A percentile compares a stretch with the other conserved stretches of the same genome.
Conservation (phyloP, 2,113 vertebrate species). For the Mormyrus iriodes region DNA sequence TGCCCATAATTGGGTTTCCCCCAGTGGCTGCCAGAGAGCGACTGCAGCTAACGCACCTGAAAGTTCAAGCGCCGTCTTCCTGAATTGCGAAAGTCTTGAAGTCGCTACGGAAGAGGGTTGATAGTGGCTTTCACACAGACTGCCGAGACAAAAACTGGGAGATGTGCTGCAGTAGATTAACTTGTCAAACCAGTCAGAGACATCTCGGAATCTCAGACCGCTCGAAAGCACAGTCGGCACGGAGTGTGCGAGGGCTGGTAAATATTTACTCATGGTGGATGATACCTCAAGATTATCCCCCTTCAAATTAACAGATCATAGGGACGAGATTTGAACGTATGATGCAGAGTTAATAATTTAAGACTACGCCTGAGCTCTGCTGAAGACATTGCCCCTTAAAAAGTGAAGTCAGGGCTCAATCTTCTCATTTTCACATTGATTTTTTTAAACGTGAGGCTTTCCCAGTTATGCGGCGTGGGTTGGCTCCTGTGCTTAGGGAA, state of each 20-base stretch:
- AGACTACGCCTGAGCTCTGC: background rate
- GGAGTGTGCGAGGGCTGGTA: background rate
- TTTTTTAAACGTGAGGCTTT: background rate
- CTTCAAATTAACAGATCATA: slow-evolving; percentile 1
- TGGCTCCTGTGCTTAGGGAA: background rate
- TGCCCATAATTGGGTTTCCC: background rate
- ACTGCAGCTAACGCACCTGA: background rate
- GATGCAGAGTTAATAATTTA: background rate
- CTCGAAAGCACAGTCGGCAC: background rate
- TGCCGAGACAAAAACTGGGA: background rate
- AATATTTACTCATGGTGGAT: background rate
- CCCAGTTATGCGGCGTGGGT: background rate
- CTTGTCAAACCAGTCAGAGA: slow-evolving; percentile 1
- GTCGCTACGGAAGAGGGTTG: background rate
- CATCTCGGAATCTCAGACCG: background rate
- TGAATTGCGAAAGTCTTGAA: background rate
- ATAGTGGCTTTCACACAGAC: background rate
- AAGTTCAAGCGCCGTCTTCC: background rate
- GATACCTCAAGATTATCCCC: background rate
- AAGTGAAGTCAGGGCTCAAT: background rate
- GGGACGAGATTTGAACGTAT: background rate
- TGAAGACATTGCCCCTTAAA: background rate
- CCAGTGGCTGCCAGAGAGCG: background rate
- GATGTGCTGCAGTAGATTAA: background rate
- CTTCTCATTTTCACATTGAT: background rate